Percentiles rank a stretch among this genome's conserved stretches.
Conservation (phyloP, 2,113 vertebrate genomes). For the Tonatia bakeri region DNA sequence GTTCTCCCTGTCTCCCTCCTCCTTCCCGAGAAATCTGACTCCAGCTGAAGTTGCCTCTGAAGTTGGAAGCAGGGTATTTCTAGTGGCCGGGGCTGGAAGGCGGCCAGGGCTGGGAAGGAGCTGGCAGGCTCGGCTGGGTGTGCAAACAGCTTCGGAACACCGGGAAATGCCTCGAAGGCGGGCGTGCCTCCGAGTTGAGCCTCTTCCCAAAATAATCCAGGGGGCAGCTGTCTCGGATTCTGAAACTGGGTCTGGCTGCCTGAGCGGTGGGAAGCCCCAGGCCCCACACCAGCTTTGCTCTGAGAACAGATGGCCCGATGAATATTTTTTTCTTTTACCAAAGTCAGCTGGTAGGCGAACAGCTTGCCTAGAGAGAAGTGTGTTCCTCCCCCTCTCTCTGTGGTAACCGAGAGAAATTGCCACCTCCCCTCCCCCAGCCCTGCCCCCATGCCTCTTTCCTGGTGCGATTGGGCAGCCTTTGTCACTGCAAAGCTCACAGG, state of each 20-base stretch:
- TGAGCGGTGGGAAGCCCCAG: slow-evolving; percentile 49
- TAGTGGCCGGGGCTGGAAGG: background rate
- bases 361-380: slow-evolving; percentile 77
- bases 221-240: slow-evolving; percentile 59
- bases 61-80: background rate
- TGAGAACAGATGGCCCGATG: slow-evolving; percentile 59
- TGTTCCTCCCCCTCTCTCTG: slow-evolving; percentile 36
- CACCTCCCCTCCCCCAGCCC: background rate
- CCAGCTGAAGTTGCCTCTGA: background rate
- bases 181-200: background rate
- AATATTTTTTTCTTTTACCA: slow-evolving; percentile 45
- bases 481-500: rapidly evolving
- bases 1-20: background rate
- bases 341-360: slow-evolving; percentile 75
- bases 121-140: background rate
- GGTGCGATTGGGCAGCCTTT: background rate
- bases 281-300: slow-evolving; percentile 28
- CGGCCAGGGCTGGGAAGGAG: background rate
- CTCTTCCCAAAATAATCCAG: slow-evolving; percentile 54
- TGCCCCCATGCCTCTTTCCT: slow-evolving; percentile 4
- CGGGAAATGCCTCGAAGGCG: slow-evolving; percentile 67
- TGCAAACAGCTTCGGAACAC: background rate
- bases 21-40: background rate
- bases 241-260: slow-evolving; percentile 48
- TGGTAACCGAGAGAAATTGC: slow-evolving; percentile 58